Percentiles rank a stretch among this genome's conserved stretches.
These are phyloP conservation scores for Scaptomyza flava DNA, from an alignment of 2,888 invertebrate genomes.

Conservation along the genomic window DNA sequence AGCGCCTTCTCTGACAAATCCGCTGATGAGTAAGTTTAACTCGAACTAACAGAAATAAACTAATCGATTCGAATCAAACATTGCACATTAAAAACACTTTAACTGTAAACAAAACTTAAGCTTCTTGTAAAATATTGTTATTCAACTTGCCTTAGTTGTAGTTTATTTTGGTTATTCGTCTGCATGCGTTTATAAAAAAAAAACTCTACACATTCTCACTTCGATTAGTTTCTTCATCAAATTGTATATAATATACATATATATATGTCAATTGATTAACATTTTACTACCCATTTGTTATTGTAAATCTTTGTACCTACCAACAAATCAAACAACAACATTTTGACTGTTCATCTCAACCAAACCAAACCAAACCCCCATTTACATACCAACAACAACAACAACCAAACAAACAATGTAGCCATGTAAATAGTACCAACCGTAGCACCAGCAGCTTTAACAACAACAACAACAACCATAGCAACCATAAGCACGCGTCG, in stretches of 20 bases:
- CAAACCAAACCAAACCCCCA: conserved; percentile 12
- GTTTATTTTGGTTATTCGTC: conserved; percentile 1
- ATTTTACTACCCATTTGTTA: conserved; percentile 74
- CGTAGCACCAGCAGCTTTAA: conserved; percentile 67
- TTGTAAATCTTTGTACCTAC: conserved; percentile 75
- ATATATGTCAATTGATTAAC: conserved; percentile 65
- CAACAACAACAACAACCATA: conserved; percentile 57
- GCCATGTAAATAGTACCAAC: conserved; percentile 82
- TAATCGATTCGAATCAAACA: conserved; percentile 5
- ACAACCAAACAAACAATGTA: conserved; percentile 59
- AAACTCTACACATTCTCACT: background rate
- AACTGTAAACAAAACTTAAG: background rate
- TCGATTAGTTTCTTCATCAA: conserved; percentile 42
- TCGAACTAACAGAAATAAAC: conserved; percentile 10
- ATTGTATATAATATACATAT: conserved; percentile 68
- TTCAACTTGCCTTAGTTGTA: background rate
- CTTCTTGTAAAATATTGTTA: background rate
- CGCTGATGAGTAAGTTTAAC: conserved; percentile 81
- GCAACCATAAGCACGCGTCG: conserved; percentile 57
- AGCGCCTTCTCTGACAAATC: conserved; percentile 79
- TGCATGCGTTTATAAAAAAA: conserved; percentile 10
- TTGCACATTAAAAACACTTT: conserved; percentile 22
- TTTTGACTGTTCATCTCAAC: conserved; percentile 69
- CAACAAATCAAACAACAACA: conserved; percentile 54
- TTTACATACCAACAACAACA: conserved; percentile 15